Percentiles rank a stretch among this genome's conserved stretches.
Conservation (phyloP, 2,888 invertebrate genomes). For the Pogonocherus hispidulus region DNA sequence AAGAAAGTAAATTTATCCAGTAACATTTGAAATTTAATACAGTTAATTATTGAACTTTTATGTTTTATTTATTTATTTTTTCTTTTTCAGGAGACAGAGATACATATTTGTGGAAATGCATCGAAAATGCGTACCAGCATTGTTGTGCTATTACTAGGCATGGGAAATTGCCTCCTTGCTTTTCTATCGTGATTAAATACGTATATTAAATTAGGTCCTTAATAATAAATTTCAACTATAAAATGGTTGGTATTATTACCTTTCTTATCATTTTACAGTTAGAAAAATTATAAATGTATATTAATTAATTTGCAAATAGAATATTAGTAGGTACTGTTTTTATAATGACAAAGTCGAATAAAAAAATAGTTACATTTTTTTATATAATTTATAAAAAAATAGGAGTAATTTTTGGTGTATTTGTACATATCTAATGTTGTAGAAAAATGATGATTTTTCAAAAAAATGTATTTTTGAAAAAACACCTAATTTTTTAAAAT, state of each 20-base stretch:
- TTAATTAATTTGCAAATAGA: constrained; percentile 46
- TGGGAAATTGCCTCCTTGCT: constrained; percentile 56
- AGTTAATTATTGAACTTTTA: no score
- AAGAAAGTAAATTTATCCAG: no score
- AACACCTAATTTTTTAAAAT: constrained; percentile 32
- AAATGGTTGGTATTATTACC: constrained; percentile 41
- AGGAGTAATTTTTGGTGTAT: constrained; percentile 64
- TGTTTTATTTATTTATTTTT: no score
- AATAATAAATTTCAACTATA: constrained; percentile 40
- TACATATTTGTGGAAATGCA: constrained; percentile 74
- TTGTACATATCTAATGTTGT: constrained; percentile 58
- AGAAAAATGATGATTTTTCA: constrained; percentile 45
- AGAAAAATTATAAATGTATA: constrained; percentile 45
- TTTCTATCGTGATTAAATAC: constrained; percentile 59
- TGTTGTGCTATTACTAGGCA: constrained; percentile 52
- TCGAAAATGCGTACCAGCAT: constrained; percentile 52
- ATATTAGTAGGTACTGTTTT: constrained; percentile 49
- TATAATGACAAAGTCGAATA: constrained; percentile 53
- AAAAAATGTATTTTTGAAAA: constrained; percentile 51
- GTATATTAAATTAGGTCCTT: constrained; percentile 45
- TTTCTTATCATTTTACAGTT: constrained; percentile 40
- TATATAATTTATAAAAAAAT: constrained; percentile 66
- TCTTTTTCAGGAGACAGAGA: constrained; percentile 75
- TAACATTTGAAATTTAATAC: no score
- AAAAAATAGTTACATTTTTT: constrained; percentile 64